Conservation (phyloP, 2,888 invertebrate genomes). For the Hydrotaea cyrtoneurina region DNA sequence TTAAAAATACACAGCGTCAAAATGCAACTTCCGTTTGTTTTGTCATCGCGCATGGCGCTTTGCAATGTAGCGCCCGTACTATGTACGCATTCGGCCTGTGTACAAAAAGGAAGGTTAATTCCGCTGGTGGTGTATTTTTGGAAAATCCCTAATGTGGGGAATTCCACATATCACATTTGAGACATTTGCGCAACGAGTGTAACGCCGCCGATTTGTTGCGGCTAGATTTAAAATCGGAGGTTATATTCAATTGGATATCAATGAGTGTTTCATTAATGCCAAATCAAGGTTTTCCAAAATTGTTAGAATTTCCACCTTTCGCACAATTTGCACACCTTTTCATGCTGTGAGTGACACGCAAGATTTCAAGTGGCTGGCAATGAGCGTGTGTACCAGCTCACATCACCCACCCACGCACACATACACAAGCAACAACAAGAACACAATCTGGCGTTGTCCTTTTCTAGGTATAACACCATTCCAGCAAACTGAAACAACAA, state of each 20-base stretch:
- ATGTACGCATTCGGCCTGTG: no score
- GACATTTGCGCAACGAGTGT: neutral
- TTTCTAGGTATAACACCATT: slow-evolving; percentile 57
- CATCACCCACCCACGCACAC: neutral
- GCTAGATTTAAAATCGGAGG: slow-evolving; percentile 17
- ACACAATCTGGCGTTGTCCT: slow-evolving; percentile 39
- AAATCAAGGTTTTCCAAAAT: slow-evolving; percentile 48
- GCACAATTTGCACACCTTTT: slow-evolving; percentile 41
- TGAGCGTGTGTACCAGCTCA: slow-evolving; percentile 44
- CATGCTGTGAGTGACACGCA: slow-evolving; percentile 58
- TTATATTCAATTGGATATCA: slow-evolving; percentile 47
- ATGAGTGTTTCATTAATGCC: slow-evolving; percentile 57
- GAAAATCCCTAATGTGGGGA: slow-evolving; percentile 20
- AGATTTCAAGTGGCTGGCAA: slow-evolving; percentile 62
- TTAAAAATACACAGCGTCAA: no score
- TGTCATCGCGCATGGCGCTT: no score
- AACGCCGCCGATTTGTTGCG: neutral
- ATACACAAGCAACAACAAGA: neutral
- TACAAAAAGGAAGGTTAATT: no score
- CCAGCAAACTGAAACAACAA: slow-evolving; percentile 12
- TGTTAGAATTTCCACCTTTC: slow-evolving; percentile 62
- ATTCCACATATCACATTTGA: neutral
- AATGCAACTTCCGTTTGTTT: no score
- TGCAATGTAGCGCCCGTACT: no score
- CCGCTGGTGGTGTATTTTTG: neutral